Conservation (phyloP, 2,113 vertebrate species). For the Tylochromis polylepis region DNA sequence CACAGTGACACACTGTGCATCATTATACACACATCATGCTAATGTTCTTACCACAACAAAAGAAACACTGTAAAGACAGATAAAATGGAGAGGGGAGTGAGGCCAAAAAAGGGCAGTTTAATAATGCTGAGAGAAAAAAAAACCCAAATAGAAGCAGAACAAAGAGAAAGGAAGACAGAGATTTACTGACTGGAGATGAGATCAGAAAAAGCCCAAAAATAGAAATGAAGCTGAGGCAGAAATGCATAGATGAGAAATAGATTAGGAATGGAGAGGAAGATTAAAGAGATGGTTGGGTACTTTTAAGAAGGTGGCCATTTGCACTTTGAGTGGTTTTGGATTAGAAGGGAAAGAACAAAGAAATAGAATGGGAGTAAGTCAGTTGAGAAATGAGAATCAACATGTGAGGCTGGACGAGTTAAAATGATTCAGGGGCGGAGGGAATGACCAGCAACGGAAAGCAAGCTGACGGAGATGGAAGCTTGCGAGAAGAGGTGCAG, state of each 20-base stretch:
- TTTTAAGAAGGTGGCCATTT: not conserved
- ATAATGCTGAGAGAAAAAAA: not conserved
- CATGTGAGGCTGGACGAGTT: not conserved
- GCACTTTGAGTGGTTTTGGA: not conserved
- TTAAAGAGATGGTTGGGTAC: constrained; percentile 1
- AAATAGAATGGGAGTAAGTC: not conserved
- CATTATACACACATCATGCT: not conserved
- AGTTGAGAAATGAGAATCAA: not conserved
- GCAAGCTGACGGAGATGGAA: not conserved
- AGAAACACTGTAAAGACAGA: not conserved
- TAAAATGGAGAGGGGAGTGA: not conserved
- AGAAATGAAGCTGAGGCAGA: not conserved
- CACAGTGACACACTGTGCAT: not conserved
- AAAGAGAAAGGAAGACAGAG: not conserved
- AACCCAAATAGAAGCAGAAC: not conserved
- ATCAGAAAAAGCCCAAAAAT: not conserved
- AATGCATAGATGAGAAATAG: not conserved
- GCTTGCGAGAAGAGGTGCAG: not conserved
- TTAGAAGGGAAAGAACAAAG: not conserved
- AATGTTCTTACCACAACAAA: not conserved
- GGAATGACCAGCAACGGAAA: not conserved
- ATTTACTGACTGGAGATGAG: not conserved
- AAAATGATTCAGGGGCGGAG: not conserved
- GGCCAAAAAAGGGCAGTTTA: not conserved
- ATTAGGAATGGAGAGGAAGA: not conserved